A percentile compares a stretch with the other conserved stretches of the same genome.
phyloP scores from a whole-genome alignment of 2,113 vertebrate genomes.

The Lagopus muta region DNA sequence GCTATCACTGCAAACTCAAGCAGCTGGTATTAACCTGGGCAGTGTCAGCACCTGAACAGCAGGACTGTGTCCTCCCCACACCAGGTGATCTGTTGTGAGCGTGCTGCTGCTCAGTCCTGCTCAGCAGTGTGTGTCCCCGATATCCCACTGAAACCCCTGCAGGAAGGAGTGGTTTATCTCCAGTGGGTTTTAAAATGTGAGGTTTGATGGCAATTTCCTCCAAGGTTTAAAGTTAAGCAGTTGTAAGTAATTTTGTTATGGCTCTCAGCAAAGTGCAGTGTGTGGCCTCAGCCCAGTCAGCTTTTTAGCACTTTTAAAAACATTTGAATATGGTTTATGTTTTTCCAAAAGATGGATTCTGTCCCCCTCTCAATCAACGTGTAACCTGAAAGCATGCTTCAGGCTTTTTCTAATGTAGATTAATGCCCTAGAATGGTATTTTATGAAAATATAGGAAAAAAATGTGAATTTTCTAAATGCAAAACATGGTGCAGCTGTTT shows the following conservation, averaged over 20 bases:
- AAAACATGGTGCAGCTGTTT: slow-evolving; percentile 3
- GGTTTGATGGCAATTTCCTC: background rate
- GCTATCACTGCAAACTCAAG: background rate
- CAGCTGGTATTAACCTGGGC: background rate
- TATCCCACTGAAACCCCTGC: background rate
- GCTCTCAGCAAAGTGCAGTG: background rate
- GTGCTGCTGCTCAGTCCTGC: background rate
- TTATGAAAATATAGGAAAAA: background rate
- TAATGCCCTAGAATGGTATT: background rate
- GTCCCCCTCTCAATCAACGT: fast-evolving
- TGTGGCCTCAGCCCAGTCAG: background rate
- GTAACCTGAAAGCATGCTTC: background rate
- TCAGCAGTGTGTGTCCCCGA: fast-evolving
- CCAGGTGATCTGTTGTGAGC: background rate
- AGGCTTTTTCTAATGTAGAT: background rate
- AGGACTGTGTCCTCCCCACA: fast-evolving
- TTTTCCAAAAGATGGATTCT: background rate
- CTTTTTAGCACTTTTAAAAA: background rate
- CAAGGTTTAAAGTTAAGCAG: background rate
- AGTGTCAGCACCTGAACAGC: fast-evolving
- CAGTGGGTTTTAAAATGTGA: background rate
- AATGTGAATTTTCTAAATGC: background rate
- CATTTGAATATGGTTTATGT: background rate
- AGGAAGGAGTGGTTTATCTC: background rate
- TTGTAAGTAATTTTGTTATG: background rate